Conservation (phyloP, 2,888 invertebrate genomes). For the Ganaspis brasiliensis region DNA sequence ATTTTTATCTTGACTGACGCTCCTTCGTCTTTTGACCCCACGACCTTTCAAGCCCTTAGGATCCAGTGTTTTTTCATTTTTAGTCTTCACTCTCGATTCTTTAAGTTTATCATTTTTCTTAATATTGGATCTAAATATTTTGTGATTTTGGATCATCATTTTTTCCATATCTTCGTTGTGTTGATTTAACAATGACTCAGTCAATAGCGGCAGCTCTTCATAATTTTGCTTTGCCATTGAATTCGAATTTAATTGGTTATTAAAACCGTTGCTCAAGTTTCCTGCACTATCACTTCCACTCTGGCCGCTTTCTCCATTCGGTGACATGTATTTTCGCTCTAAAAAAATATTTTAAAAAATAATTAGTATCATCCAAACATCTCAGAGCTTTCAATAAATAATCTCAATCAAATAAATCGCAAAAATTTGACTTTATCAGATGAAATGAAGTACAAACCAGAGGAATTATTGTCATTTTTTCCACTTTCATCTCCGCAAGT, state of each 20-base stretch:
- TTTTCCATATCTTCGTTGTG: constrained; percentile 93
- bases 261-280: constrained; percentile 84
- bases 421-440: neutral
- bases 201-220: constrained; percentile 82
- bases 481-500: constrained; percentile 69
- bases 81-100: constrained; percentile 81
- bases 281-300: constrained; percentile 84
- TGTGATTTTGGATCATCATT: constrained; percentile 87
- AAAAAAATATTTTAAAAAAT: neutral
- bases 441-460: constrained; percentile 53
- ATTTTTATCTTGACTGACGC: constrained; percentile 84
- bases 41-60: constrained; percentile 74
- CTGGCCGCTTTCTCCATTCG: constrained; percentile 81
- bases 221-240: constrained; percentile 66
- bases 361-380: too few species aligned
- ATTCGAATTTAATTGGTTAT: constrained; percentile 82
- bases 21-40: constrained; percentile 85
- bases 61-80: constrained; percentile 77
- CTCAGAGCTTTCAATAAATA: too few species aligned
- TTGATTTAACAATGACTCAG: constrained; percentile 83
- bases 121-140: constrained; percentile 83
- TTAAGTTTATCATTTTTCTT: constrained; percentile 81
- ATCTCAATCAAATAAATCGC: neutral
- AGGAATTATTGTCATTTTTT: constrained; percentile 66
- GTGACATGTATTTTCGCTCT: constrained; percentile 81